Evolutionary conservation across 2,113 vertebrate genomes (phyloP).

Genomic region (Sphaerodactylus townsendi): DNA sequence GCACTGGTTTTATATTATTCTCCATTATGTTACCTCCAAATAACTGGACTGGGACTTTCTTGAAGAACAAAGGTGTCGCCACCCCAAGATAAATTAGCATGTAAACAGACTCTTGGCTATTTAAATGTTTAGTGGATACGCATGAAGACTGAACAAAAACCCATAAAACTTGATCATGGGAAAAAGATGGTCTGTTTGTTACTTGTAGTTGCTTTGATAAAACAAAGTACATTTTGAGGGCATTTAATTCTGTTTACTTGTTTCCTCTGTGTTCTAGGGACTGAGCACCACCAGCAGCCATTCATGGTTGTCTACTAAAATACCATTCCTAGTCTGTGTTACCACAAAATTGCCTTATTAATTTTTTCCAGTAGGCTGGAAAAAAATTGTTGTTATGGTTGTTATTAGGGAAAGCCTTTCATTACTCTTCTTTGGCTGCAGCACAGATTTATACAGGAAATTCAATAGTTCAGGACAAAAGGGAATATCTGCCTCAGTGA

Average conservation of each 20-base stretch:
- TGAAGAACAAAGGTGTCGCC: background rate
- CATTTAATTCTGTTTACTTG: conserved; percentile 40
- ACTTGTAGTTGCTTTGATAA: conserved; percentile 5
- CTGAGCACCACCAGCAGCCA: conserved; percentile 38
- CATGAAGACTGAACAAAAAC: background rate
- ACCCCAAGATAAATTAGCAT: background rate
- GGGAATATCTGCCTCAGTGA: conserved; percentile 27
- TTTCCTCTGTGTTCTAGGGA: background rate
- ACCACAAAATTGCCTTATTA: conserved; percentile 55
- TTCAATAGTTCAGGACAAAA: conserved; percentile 51
- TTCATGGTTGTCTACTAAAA: conserved; percentile 64
- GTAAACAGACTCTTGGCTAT: background rate
- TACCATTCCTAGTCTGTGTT: conserved; percentile 46
- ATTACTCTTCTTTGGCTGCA: conserved; percentile 38
- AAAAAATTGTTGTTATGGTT: conserved; percentile 33
- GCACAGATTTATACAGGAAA: conserved; percentile 44
- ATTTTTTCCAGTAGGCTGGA: conserved; percentile 44
- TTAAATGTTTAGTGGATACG: background rate
- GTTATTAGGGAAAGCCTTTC: conserved; percentile 42
- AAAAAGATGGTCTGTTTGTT: background rate
- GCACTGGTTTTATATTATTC: background rate
- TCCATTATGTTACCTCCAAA: background rate
- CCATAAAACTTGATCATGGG: background rate
- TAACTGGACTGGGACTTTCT: background rate
- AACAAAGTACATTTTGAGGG: conserved; percentile 47